These are phyloP conservation scores for Holacanthus passer DNA, from an alignment of 2,113 vertebrate species.

Conservation along the genomic window DNA sequence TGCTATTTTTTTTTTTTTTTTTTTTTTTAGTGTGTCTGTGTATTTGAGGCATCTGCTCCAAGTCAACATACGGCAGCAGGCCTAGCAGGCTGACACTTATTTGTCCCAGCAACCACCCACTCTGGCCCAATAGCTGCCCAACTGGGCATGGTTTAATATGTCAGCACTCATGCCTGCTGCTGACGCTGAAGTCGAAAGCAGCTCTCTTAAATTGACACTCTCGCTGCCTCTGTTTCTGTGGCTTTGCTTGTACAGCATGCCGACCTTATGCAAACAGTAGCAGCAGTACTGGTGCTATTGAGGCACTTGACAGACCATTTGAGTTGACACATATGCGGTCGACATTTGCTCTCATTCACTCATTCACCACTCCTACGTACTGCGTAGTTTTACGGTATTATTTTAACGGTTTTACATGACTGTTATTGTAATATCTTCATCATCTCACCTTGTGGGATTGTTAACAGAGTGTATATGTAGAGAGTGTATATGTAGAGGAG, in stretches of 20 bases:
- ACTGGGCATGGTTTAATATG: slow-evolving; percentile 34
- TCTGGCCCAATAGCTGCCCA: slow-evolving; percentile 30
- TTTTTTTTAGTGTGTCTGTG: background rate
- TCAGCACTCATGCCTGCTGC: slow-evolving; percentile 3
- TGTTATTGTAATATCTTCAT: background rate
- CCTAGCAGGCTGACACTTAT: background rate
- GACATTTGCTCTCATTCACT: background rate
- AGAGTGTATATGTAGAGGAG: background rate
- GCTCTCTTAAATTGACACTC: slow-evolving; percentile 3
- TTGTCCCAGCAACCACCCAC: slow-evolving; percentile 16
- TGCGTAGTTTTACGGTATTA: too few species aligned
- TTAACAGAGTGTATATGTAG: too few species aligned
- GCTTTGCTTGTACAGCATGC: background rate
- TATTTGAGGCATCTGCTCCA: slow-evolving; percentile 34
- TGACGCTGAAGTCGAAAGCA: background rate
- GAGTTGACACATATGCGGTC: background rate
- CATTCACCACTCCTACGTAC: background rate
- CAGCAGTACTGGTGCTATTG: background rate
- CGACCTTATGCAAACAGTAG: slow-evolving; percentile 1
- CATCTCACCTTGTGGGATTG: background rate
- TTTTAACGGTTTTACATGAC: background rate
- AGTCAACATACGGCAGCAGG: slow-evolving; percentile 41
- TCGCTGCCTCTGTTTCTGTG: background rate
- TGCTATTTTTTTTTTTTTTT: background rate
- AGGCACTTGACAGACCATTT: background rate